Conservation (phyloP, 2,888 invertebrate genomes). For the Rhingia rostrata region DNA sequence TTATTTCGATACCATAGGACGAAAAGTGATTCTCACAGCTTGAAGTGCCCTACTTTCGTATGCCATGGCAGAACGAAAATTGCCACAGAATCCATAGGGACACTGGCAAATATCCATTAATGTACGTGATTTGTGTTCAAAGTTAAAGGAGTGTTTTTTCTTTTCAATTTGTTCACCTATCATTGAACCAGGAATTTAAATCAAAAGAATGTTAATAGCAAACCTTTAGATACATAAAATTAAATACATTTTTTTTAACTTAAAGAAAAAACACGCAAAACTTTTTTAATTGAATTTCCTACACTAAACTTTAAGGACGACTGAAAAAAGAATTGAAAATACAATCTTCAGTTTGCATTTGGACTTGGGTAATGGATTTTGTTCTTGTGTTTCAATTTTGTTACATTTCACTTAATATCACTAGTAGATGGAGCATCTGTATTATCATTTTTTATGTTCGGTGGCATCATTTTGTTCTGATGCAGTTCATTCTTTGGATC, state of each 20-base stretch:
- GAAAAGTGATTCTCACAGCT: conserved; percentile 11
- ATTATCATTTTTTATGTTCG: too few species aligned
- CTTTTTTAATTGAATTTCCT: conserved; percentile 23
- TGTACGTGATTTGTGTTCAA: conserved; percentile 42
- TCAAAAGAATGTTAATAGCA: conserved; percentile 16
- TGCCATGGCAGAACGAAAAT: neutral
- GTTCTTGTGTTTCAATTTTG: too few species aligned
- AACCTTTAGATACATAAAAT: conserved; percentile 22
- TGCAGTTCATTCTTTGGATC: too few species aligned
- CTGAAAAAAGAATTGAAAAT: too few species aligned
- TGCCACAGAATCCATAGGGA: conserved; percentile 8
- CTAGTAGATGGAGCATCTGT: too few species aligned
- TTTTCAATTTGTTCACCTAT: conserved; percentile 40
- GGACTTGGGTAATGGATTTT: too few species aligned
- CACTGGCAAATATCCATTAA: conserved; percentile 29
- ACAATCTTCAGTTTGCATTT: too few species aligned
- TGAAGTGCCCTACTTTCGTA: conserved; percentile 13
- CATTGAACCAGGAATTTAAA: conserved; percentile 40
- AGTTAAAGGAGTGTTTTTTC: conserved; percentile 26
- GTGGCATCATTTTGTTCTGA: too few species aligned
- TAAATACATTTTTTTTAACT: neutral
- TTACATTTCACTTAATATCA: too few species aligned
- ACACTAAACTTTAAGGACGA: neutral
- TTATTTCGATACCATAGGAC: neutral
- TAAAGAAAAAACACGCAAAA: neutral